These are phyloP conservation scores for Eurystomus glaucurus DNA, from an alignment of 2,797 vertebrate genomes.

Conservation along the genomic window DNA sequence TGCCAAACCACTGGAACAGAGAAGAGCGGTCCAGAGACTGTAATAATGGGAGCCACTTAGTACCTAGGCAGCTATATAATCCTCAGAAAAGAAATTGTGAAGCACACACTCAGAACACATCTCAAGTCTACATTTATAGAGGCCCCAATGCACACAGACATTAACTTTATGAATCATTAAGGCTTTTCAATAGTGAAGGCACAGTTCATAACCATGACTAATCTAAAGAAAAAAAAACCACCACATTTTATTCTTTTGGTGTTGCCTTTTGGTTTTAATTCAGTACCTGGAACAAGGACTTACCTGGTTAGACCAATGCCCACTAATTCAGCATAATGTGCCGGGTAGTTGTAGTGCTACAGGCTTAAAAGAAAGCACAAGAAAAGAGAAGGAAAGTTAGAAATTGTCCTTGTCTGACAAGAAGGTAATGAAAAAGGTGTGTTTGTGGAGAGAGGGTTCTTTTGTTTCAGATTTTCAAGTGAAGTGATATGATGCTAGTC, in stretches of 20 bases:
- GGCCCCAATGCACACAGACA: neutral
- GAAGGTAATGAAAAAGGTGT: neutral
- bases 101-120: neutral
- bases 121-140: neutral
- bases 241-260: neutral
- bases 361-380: neutral
- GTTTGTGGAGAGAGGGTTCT: neutral
- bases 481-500: neutral
- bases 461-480: neutral
- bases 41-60: neutral
- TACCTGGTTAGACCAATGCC: neutral
- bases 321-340: neutral
- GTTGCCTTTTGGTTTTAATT: neutral
- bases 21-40: neutral
- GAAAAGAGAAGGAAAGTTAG: neutral
- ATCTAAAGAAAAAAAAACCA: neutral
- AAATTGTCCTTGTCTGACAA: neutral
- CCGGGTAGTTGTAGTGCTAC: neutral
- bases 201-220: neutral
- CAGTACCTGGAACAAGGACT: neutral
- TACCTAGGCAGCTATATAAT: neutral
- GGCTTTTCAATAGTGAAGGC: neutral
- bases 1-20: slow-evolving; percentile 11
- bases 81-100: neutral
- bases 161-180: neutral